Percentiles rank a stretch among this genome's conserved stretches.
These are phyloP conservation scores for Pluvianellus socialis DNA, from an alignment of 2,113 vertebrate genomes.

Conservation along the genomic window DNA sequence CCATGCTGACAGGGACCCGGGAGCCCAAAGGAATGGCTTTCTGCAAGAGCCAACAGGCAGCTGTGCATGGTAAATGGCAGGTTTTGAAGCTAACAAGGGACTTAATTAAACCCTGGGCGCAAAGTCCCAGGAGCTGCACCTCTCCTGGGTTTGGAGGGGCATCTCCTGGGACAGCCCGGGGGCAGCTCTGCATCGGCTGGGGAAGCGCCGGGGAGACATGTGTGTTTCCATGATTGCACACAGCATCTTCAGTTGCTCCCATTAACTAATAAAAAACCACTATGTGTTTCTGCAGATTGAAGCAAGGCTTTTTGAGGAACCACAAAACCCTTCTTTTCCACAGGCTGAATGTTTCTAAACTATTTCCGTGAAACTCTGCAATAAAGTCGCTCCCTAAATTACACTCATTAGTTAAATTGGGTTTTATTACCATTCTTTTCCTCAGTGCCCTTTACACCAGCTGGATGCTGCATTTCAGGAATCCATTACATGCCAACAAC, in stretches of 20 bases:
- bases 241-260: background rate
- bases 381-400: conserved; percentile 5
- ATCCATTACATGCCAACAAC: background rate
- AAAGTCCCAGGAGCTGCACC: background rate
- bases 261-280: background rate
- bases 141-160: background rate
- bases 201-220: background rate
- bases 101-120: rapidly evolving
- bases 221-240: background rate
- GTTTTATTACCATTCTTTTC: background rate
- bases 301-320: background rate
- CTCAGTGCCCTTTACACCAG: background rate
- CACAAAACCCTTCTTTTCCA: background rate
- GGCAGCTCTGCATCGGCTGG: background rate
- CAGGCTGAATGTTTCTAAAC: background rate
- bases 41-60: background rate
- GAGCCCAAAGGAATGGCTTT: background rate
- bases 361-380: background rate
- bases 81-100: rapidly evolving
- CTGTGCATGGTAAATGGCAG: too few species aligned
- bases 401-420: conserved; percentile 5
- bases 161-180: rapidly evolving
- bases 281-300: background rate
- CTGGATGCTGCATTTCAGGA: conserved; percentile 3
- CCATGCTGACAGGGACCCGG: rapidly evolving